Base-by-base conservation (phyloP, 2,888 invertebrate species). In the Coronaproctus castanopsis region DNA sequence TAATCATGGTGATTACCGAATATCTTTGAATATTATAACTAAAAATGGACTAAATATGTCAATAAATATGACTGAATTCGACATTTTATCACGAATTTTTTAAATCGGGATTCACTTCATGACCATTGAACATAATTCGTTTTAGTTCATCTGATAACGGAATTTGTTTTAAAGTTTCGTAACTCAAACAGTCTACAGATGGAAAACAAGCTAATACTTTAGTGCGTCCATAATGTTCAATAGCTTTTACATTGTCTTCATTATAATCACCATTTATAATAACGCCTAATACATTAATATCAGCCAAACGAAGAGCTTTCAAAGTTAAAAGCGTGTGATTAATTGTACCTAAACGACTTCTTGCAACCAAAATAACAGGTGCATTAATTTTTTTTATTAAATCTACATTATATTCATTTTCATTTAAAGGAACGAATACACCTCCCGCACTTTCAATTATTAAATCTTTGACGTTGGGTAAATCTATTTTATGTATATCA, bases 371-470 rank as follows among this genome's bases (percentile, higher is more conserved):
- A 24, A 57, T 57, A 2, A 57, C 57, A 2, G 60, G 57, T 49
- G 57, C 36, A 18, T 36, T 23, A 24, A 61, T 10, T 14, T 20
- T 19, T 50, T 61, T 23, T 5, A 61, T 61, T n/a, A 61, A 57
- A 54, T 61, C 60, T 20, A 61, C 49, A 36, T 57, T 61, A 48
- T 57, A 23, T 3, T 21, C 21, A 20, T 36, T 57, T n/a, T 57
- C 57, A 24, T 61, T 61, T 14, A 61, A 21, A 2, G 60, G 60
- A 19, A 61, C 60, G 10, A 54, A 36, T 1, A 61, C 5, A 2
- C 60, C 60, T 5, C 60, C 60, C 18, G 60, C 60, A 21, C 60
- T 57, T 54, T 61, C 60, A n/a, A 61, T 36, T 2, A 61, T 57
- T 24, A 61, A 48, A 50, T 61, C 54, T 2, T 23, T 18, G 23